Evolutionary conservation across 1,140 invertebrate species (phyloP), one percentile per base, ranked within the genome.

Genomic region (Bombus waltoni): DNA sequence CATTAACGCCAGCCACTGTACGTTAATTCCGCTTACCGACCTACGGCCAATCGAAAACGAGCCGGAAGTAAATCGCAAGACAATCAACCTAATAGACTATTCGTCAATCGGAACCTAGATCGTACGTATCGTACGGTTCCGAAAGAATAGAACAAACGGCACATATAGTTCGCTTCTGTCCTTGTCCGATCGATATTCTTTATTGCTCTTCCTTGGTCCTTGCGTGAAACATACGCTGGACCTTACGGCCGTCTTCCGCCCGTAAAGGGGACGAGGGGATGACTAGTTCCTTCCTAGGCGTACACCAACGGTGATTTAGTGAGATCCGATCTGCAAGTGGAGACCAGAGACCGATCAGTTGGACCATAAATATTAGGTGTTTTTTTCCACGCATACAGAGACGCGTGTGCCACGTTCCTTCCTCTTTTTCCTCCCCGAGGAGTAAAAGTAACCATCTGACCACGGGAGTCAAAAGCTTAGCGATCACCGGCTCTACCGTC

Each of bases 331-430:
- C 92, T 91, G 66, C 87, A 90, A 91, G 84, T 89, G 87, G 90
- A 92, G 88, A 89, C 85, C 89, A 87, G 88, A 91, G 81, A 90
- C 91, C 90, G 91, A 94, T 94, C 93, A 94, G 90, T 87, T 88
- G 76, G 90, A 92, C 92, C 91, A 94, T 94, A 94, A 94, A 94
- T 94, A 94, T 93, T 93, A 94, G 92, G 92, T 93, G 92, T 94
- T 93, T 93, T 94, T 92, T 94, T 91, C 87, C 62, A 77, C 66
- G 68, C 77, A 71, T 57, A 72, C 83, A 76, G 13, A 44, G 28
- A 68, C 53, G 32, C 35, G 57, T 28, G 22, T 78, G 77, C 72
- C 68, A 74, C 71, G 57, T 59, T 38, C 47, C 47, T 53, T 71
- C n/a, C 32, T 73, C 3, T 57, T 81, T 40, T 40, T 70, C 35